phyloP scores from a whole-genome alignment of 2,797 vertebrate species.

The Pangasius larnaudii region DNA sequence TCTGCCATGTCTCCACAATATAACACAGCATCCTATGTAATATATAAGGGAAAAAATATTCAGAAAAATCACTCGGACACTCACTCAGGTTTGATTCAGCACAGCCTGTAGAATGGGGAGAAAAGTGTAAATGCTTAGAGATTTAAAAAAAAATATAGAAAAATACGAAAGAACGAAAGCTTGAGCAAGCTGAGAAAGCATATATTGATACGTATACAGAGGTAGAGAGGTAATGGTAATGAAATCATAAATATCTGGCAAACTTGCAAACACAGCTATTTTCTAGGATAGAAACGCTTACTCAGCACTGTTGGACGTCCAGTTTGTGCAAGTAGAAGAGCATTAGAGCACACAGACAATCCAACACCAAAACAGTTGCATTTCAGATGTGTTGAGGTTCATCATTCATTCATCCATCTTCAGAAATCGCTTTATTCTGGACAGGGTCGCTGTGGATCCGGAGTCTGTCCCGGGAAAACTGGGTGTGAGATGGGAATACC shows the following conservation, averaged over 20 bases:
- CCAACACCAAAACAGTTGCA: too few species aligned
- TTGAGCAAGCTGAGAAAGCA: constrained; percentile 53
- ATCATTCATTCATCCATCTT: too few species aligned
- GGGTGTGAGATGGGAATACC: background rate
- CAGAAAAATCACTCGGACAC: constrained; percentile 30
- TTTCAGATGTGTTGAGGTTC: background rate
- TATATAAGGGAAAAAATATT: constrained; percentile 11
- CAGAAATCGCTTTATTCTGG: too few species aligned
- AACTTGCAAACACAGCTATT: constrained; percentile 16
- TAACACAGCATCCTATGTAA: background rate
- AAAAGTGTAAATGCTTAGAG: constrained; percentile 10
- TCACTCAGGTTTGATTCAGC: constrained; percentile 41
- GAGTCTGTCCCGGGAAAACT: too few species aligned
- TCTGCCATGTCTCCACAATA: background rate
- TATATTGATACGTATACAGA: background rate
- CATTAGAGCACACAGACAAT: background rate
- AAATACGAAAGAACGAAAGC: constrained; percentile 50
- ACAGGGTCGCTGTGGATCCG: too few species aligned
- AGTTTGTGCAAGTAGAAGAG: constrained; percentile 55
- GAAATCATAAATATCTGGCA: constrained; percentile 2
- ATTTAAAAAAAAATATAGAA: background rate
- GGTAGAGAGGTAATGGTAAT: background rate
- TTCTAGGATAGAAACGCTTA: constrained; percentile 68
- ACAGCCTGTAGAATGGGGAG: constrained; percentile 16
- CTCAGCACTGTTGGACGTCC: constrained; percentile 54